Evolutionary conservation across 2,113 vertebrate species (phyloP), one percentile per base, ranked within the genome.

Genomic region (Campylomormyrus tamandua): DNA sequence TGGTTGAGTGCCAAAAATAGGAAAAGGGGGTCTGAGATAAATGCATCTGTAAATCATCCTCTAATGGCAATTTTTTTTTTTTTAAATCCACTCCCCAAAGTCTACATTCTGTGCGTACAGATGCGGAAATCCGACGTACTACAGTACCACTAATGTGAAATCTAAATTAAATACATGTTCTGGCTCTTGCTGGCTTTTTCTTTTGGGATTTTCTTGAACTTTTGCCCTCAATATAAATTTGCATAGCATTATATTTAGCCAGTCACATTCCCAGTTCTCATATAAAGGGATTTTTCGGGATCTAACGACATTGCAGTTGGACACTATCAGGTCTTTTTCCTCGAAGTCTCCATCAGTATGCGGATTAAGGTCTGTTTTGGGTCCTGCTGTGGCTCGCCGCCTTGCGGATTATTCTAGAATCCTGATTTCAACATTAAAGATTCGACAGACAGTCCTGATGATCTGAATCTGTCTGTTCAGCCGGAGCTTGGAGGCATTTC

Each of bases 401-500:
- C 74, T 91, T 88, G 85, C 70, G 91, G 89, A 90, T 91, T 90
- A 91, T 90, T 70, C 85, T 53, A 77, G 45, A 90, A 89, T 92
- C 88, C 87, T 48, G 88, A 46, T 90, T 90, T 92, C 92, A 90
- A 88, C 88, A 87, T 80, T 86, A 91, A 90, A 90, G 90, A 91
- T 91, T 91, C 91, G 90, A 90, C 86, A 88, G 90, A 91, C 53
- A 90, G 62, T 74, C 62, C 52, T 74, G 24, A 27, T 91, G 88
- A 91, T 91, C 92, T 89, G 88, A 91, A 90, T 90, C 74, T 83
- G 89, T 90, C 89, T 89, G 85, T 90, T 83, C 89, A 21, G 74
- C 66, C 45, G 83, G 27, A 70, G 85, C 89, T 89, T 56, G 53
- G 70, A 94, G 94, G 95, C 91, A 92, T 92, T 90, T 92, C 0